These are phyloP conservation scores for Oryzias woworae DNA, from an alignment of 2,113 vertebrate genomes.

Conservation along the genomic window DNA sequence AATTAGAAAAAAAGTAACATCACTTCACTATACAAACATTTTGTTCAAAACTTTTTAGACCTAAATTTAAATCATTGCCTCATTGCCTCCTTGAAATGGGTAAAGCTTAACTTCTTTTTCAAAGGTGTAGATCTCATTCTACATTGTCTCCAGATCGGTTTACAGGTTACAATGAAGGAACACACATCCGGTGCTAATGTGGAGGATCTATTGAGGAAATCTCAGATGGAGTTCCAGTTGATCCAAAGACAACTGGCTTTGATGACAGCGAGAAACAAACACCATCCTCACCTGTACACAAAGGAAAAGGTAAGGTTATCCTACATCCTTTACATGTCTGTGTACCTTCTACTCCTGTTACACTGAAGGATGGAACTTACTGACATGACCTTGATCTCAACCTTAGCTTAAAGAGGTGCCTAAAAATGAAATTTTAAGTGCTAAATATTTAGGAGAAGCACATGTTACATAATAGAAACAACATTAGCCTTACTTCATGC, in stretches of 20 bases:
- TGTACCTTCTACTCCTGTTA: neutral
- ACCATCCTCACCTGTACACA: slow-evolving; percentile 54
- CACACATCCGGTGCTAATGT: slow-evolving; percentile 58
- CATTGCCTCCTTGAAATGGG: too few relatives aligned
- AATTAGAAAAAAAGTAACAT: slow-evolving; percentile 1
- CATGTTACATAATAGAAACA: too few relatives aligned
- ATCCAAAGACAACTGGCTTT: slow-evolving; percentile 78
- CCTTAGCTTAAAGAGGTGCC: neutral
- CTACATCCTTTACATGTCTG: neutral
- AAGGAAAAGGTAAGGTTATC: slow-evolving; percentile 70
- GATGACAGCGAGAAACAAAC: slow-evolving; percentile 59
- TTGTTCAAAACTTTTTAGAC: too few relatives aligned
- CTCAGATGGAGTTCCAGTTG: slow-evolving; percentile 79
- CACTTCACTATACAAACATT: too few relatives aligned
- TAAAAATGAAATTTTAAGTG: neutral
- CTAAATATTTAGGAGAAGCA: too few relatives aligned
- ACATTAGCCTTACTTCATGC: too few relatives aligned
- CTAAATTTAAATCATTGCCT: too few relatives aligned
- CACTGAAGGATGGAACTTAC: neutral
- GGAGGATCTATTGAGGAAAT: slow-evolving; percentile 73
- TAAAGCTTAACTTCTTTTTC: too few relatives aligned
- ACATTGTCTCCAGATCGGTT: slow-evolving; percentile 20
- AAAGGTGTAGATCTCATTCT: too few relatives aligned
- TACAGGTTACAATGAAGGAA: slow-evolving; percentile 69
- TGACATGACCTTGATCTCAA: neutral